phyloP scores from a whole-genome alignment of 2,113 vertebrate species.

The Festucalex cinctus region DNA sequence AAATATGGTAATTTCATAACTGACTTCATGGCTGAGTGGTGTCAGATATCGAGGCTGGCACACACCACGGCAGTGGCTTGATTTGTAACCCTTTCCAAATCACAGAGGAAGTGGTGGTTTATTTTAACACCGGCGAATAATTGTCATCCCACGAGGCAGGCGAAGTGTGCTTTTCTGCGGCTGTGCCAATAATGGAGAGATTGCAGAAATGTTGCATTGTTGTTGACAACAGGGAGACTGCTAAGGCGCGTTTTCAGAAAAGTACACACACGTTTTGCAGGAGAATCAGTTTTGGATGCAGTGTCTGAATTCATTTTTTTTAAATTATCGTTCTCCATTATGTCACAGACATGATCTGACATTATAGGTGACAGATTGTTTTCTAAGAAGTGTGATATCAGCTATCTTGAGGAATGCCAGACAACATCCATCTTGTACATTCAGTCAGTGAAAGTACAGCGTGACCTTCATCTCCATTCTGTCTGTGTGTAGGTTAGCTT shows the following conservation, averaged over 20 bases:
- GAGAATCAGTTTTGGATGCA: neutral
- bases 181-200: conserved; percentile 6
- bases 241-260: neutral
- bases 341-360: neutral
- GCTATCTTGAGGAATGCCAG: neutral
- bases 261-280: neutral
- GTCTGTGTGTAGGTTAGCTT: conserved; percentile 39
- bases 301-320: neutral
- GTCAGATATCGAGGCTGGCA: conserved; percentile 6
- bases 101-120: conserved; percentile 3
- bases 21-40: conserved; percentile 12
- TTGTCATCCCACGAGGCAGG: conserved; percentile 1
- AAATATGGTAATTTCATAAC: conserved; percentile 25
- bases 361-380: neutral
- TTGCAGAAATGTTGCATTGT: neutral
- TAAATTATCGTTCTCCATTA: neutral
- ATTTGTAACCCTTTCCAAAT: conserved; percentile 5
- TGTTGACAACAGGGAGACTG: conserved; percentile 4
- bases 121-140: neutral
- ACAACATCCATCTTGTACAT: neutral
- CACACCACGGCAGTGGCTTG: neutral
- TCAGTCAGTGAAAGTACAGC: neutral
- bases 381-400: neutral
- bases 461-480: conserved; percentile 52
- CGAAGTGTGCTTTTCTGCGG: conserved; percentile 13